Conservation (phyloP, 2,797 vertebrate species). For the Pteronotus mesoamericanus region DNA sequence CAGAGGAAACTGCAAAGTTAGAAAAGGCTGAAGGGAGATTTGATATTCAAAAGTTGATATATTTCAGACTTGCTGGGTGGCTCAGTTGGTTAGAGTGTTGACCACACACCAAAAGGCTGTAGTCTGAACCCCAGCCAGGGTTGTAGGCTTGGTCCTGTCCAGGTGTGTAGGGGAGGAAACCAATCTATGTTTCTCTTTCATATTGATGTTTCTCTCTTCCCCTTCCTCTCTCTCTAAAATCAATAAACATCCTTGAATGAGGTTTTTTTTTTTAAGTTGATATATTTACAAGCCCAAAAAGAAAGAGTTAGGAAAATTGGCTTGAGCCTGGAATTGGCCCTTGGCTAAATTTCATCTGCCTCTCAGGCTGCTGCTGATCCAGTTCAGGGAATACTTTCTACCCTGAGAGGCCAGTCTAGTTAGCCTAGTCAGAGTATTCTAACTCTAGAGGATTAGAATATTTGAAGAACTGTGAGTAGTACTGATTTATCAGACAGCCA, state of each 20-base stretch:
- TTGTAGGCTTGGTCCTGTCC: too few species aligned
- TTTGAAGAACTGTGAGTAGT: not conserved
- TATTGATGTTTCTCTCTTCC: too few species aligned
- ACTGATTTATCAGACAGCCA: not conserved
- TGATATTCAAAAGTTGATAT: not conserved
- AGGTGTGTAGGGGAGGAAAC: not conserved
- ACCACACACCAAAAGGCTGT: not conserved
- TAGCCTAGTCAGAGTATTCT: not conserved
- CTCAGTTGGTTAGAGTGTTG: not conserved
- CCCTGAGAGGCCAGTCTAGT: not conserved
- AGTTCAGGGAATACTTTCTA: not conserved
- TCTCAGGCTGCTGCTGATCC: not conserved
- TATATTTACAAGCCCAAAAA: not conserved
- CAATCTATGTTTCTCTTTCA: not conserved
- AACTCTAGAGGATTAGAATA: not conserved
- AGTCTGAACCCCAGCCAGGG: not conserved
- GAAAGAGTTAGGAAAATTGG: not conserved
- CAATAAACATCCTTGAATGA: not conserved
- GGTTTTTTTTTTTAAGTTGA: not conserved
- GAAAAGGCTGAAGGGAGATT: not conserved
- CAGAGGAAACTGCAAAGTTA: not conserved
- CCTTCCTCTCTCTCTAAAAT: not conserved
- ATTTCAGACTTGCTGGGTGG: not conserved
- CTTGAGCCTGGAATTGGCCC: not conserved
- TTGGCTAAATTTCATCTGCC: not conserved